phyloP scores from a whole-genome alignment of 2,113 vertebrate genomes.

The Bos taurus region ARS-UCD2.0 NC_037334.1:21014001-21014500 shows the following conservation, averaged over 20 bases:
- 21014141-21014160: fast-evolving
- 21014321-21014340: neutral
- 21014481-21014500: conserved; percentile 11
- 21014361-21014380: neutral
- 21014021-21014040: neutral
- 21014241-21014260: neutral
- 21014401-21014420: neutral
- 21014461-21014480: conserved; percentile 27
- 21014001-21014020: neutral
- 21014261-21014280: neutral
- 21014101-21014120: neutral
- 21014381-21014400: neutral
- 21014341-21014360: neutral
- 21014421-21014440: conserved; percentile 3
- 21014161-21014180: neutral
- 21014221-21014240: neutral
- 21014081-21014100: neutral
- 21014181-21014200: neutral
- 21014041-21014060: neutral
- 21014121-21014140: neutral
- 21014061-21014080: neutral
- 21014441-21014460: conserved; percentile 51
- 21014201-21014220: fast-evolving
- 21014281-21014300: neutral
- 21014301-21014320: neutral